Evolutionary conservation across 2,888 invertebrate genomes (phyloP), one percentile per base, ranked within the genome.

Genomic region (Neria commutata): DNA sequence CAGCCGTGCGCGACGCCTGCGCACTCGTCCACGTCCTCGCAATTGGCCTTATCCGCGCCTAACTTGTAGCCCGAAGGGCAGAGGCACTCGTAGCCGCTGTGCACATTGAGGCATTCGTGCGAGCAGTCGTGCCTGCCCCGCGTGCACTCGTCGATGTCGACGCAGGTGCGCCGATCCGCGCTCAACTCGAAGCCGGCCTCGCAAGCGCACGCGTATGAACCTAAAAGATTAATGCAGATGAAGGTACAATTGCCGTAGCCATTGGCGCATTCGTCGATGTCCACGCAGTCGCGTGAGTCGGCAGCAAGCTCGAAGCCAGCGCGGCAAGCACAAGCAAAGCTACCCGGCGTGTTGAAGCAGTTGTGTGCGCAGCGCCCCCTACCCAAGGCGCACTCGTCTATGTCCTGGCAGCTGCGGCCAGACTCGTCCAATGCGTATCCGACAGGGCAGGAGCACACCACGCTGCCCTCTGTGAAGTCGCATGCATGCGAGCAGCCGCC

Each of bases 331-430:
- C 87, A 87, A 33, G 76, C 67, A 68, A 80, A 85, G 53, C 83
- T 78, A 10, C 86, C 86, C 5, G 80, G 72, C 8, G 71, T 75
- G 66, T 88, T 87, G 5, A 73, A 67, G 67, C 87, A 87, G 11
- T 65, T 67, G 63, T 88, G 87, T 2, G 86, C 85, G 75, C 90
- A 90, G 29, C 86, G 86, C 1, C 86, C 87, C 65, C 87, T 85
- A 1, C 64, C 63, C 51, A 81, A 75, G 3, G 76, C 66, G 68
- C 89, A 89, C 69, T 80, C 81, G 73, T 87, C 81, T 45, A 84
- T 74, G 73, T 84, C 84, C 1, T 76, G 59, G 58, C 84, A 84
- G 37, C 82, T 81, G 74, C 77, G 64, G 4, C 46, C 63, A 33
- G 81, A 81, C 73, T 77, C 64, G 14, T 81, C 82, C 23, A 86